Percentiles rank a stretch among this genome's conserved stretches.
phyloP scores from a whole-genome alignment of 2,888 invertebrate species.

The Peribatodes rhomboidaria region DNA sequence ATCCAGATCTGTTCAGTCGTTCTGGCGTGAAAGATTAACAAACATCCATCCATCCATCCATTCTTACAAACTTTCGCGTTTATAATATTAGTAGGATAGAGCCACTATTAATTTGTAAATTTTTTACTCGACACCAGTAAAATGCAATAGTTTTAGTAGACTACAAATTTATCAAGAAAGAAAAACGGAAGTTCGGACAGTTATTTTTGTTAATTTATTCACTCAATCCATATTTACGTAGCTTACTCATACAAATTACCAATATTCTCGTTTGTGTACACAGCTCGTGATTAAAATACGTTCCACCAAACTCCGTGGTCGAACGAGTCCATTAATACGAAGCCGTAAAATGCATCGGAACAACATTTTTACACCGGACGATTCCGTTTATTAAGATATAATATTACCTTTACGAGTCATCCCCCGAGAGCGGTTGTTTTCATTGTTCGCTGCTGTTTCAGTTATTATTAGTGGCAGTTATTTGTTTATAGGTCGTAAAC shows the following conservation, averaged over 20 bases:
- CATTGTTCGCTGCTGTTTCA: conserved; percentile 83
- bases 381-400: conserved; percentile 84
- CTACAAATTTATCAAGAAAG: too few relatives aligned
- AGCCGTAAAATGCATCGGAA: conserved; percentile 73
- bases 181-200: background rate
- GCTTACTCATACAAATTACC: conserved; percentile 4
- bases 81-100: too few relatives aligned
- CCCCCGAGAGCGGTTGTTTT: conserved; percentile 75
- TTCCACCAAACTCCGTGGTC: conserved; percentile 56
- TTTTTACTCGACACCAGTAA: too few relatives aligned
- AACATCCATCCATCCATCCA: too few relatives aligned
- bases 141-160: too few relatives aligned
- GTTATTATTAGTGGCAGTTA: conserved; percentile 85
- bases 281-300: conserved; percentile 52
- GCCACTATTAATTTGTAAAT: too few relatives aligned
- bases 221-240: conserved; percentile 5
- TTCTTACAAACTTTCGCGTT: too few relatives aligned
- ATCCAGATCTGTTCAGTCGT: too few relatives aligned
- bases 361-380: conserved; percentile 77
- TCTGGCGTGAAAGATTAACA: too few relatives aligned
- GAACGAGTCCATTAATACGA: conserved; percentile 70
- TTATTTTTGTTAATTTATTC: background rate
- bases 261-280: conserved; percentile 26
- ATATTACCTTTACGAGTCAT: conserved; percentile 83
- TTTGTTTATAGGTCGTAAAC: conserved; percentile 85